phyloP scores from a whole-genome alignment of 2,888 invertebrate species.

The Xestia sexstrigata region DNA sequence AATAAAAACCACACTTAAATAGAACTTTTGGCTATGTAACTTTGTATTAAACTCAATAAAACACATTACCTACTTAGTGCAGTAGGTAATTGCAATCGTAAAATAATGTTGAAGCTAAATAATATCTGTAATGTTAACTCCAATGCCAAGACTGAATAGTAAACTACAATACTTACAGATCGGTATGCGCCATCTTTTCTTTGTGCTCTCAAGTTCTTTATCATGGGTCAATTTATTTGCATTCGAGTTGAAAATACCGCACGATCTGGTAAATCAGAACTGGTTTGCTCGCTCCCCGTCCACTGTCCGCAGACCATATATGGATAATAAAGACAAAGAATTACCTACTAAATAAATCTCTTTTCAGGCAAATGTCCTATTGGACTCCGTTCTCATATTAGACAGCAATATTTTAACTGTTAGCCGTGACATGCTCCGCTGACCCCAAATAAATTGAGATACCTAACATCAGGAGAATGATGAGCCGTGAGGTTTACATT shows the following conservation, averaged over 20 bases:
- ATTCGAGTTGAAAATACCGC: conserved; percentile 87
- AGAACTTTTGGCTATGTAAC: not conserved
- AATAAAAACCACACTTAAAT: not conserved
- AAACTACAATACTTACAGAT: conserved; percentile 56
- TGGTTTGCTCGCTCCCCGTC: conserved; percentile 83
- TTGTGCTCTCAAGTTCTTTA: conserved; percentile 84
- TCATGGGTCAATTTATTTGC: conserved; percentile 86
- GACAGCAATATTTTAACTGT: not conserved
- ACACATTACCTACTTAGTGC: conserved; percentile 20
- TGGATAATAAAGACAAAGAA: conserved; percentile 77
- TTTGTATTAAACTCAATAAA: conserved; percentile 37
- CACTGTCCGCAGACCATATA: conserved; percentile 71
- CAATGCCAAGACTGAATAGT: conserved; percentile 54
- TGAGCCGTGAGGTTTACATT: not conserved
- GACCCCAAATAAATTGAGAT: too few relatives aligned
- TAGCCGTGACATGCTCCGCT: too few relatives aligned
- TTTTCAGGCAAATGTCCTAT: conserved; percentile 43
- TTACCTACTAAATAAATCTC: conserved; percentile 58
- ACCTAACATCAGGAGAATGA: too few relatives aligned
- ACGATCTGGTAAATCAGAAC: conserved; percentile 89
- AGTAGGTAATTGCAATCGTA: conserved; percentile 21
- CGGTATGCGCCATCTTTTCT: conserved; percentile 72
- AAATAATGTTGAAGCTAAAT: conserved; percentile 41
- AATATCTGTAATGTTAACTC: conserved; percentile 39
- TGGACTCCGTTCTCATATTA: conserved; percentile 25